Conservation (phyloP, 1,140 invertebrate species). For the Monomorium pharaonis region DNA sequence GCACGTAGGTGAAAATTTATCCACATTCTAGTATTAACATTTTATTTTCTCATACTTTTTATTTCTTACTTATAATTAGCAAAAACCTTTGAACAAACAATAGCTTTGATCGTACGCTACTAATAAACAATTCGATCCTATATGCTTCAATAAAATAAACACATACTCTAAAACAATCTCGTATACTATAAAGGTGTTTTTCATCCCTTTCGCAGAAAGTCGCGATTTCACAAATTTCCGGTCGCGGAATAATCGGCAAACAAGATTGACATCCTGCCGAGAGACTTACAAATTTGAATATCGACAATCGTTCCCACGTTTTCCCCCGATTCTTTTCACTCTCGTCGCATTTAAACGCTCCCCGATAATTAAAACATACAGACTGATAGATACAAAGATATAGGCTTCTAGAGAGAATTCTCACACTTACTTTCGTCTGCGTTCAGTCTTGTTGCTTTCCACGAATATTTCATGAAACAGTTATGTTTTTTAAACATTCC, state of each 20-base stretch:
- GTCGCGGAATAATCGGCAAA: neutral
- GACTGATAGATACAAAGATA: conserved; percentile 3
- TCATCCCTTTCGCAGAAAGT: conserved; percentile 17
- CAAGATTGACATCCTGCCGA: conserved; percentile 36
- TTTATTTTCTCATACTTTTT: neutral
- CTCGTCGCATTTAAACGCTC: neutral
- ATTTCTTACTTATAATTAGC: neutral
- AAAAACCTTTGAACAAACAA: neutral
- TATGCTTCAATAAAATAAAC: neutral
- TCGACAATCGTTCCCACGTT: conserved; percentile 37
- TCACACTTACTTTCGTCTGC: neutral
- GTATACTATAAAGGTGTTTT: neutral
- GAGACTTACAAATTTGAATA: conserved; percentile 35
- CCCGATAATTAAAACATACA: conserved; percentile 13
- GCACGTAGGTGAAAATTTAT: too few relatives aligned
- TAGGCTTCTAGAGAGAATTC: neutral
- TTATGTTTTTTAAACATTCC: neutral
- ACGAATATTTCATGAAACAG: neutral
- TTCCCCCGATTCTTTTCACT: conserved; percentile 34
- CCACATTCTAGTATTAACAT: neutral
- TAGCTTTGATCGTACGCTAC: neutral
- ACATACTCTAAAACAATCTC: neutral
- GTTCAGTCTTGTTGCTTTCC: neutral
- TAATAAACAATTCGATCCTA: neutral
- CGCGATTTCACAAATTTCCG: conserved; percentile 47